Base-by-base conservation (phyloP, 2,888 invertebrate genomes). In the Sussaba pulchella region DNA sequence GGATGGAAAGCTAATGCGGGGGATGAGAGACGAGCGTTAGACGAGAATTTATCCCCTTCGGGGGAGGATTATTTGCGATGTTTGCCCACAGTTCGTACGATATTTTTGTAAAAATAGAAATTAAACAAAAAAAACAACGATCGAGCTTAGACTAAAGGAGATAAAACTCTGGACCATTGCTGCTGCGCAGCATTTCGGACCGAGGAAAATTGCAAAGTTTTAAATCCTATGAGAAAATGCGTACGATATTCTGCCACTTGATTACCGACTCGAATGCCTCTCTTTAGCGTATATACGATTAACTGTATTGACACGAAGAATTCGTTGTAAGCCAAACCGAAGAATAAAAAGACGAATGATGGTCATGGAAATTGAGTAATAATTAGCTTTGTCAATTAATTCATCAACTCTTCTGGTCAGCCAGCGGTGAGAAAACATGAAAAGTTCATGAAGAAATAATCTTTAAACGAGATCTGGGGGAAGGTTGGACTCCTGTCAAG, bases 171-270 rank as follows among this genome's bases (percentile, higher is more conserved):
- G 14, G 21, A 2, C 17, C 45, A 45, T n/a, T 24, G 24, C 5
- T 12, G n/a, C n/a, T n/a, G n/a, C n/a, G n/a, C n/a, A n/a, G n/a
- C n/a, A n/a, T n/a, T 52, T 21, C 17, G 45, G 17, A 14, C 45
- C 21, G 47, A 50, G 47, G 10, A 19, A 21, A 21, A 24, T 24
- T 4, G 24, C 52, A 21, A 24, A 26, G 9, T 36, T 47, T 47
- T 47, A 59, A n/a, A n/a, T 47, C 67, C 19, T 45, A 24, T 2
- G 2, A 12, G 43, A 63, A 10, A 24, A 64, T 47, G 47, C 14
- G 26, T 31, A 47, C 17, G 19, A 75, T 67, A 47, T 31, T 67
- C 47, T 61, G 57, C 75, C 50, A 75, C 59, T 75, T 61, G 75
- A 74, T 57, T 41, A 17, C 36, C 59, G 21, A 75, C 45, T 67